Conservation (phyloP, 2,888 invertebrate species). For the Thyatira batis region DNA sequence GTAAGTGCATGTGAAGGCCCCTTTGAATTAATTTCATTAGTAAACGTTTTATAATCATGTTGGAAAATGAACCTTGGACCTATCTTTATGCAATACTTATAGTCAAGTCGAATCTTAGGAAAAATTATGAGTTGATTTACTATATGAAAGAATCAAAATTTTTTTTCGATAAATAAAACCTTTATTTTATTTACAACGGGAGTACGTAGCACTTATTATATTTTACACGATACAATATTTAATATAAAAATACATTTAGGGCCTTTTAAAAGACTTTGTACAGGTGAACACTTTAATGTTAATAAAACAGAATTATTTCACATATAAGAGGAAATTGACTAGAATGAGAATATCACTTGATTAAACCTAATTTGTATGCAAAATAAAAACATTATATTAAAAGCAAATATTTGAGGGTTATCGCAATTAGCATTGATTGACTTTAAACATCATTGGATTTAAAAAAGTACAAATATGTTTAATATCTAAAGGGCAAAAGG, state of each 20-base stretch:
- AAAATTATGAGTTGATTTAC: too few relatives aligned
- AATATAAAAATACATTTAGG: not conserved
- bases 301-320: not conserved
- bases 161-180: slow-evolving; percentile 40
- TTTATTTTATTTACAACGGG: slow-evolving; percentile 57
- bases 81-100: too few relatives aligned
- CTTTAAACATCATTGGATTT: not conserved
- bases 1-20: too few relatives aligned
- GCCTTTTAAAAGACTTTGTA: not conserved
- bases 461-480: slow-evolving; percentile 2
- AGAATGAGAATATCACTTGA: slow-evolving; percentile 9
- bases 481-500: not conserved
- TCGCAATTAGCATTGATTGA: not conserved
- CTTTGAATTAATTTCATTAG: too few relatives aligned
- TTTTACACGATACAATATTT: slow-evolving; percentile 34
- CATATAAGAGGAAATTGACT: not conserved
- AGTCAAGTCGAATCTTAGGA: too few relatives aligned
- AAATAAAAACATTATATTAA: not conserved
- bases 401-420: not conserved
- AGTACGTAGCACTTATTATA: slow-evolving; percentile 74
- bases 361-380: not conserved
- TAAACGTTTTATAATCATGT: too few relatives aligned
- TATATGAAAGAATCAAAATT: too few relatives aligned
- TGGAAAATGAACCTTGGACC: too few relatives aligned
- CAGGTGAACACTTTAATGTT: not conserved